Evolutionary conservation across 1,140 invertebrate genomes (phyloP).

Genomic region (Schlechtendalia chinensis): DNA sequence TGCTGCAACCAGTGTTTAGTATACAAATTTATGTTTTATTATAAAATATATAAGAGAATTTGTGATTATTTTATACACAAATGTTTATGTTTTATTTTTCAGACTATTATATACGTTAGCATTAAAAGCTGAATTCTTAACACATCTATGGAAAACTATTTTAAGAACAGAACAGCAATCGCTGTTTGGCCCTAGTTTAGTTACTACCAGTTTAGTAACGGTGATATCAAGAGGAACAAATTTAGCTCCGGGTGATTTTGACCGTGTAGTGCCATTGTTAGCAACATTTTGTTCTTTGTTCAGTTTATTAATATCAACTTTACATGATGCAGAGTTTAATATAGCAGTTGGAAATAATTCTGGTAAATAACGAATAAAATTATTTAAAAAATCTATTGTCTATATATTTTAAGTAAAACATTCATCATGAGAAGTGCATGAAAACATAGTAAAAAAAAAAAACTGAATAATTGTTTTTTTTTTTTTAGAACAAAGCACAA

Average conservation of each 20-base stretch:
- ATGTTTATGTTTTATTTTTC: slow-evolving; percentile 51
- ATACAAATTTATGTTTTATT: no score
- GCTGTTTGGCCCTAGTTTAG: slow-evolving; percentile 60
- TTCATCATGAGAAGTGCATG: neutral
- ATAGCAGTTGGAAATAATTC: slow-evolving; percentile 42
- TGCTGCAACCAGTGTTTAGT: no score
- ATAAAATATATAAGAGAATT: no score
- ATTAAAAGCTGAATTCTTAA: slow-evolving; percentile 79
- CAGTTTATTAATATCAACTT: slow-evolving; percentile 74
- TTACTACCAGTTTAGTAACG: slow-evolving; percentile 66
- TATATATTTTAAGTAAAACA: neutral
- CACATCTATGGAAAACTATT: slow-evolving; percentile 72
- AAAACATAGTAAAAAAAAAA: neutral
- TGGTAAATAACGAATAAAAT: slow-evolving; percentile 14
- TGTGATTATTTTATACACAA: no score
- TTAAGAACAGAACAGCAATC: slow-evolving; percentile 60
- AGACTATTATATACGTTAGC: slow-evolving; percentile 84
- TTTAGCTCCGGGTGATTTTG: slow-evolving; percentile 65
- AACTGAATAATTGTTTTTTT: neutral
- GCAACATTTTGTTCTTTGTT: slow-evolving; percentile 85
- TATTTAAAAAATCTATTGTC: neutral
- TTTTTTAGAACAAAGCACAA: slow-evolving; percentile 35
- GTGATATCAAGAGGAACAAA: slow-evolving; percentile 70
- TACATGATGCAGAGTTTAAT: slow-evolving; percentile 86
- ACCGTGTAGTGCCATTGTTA: slow-evolving; percentile 73